Conservation (phyloP, 1,140 invertebrate genomes). For the Zaprionus camerounensis region DNA sequence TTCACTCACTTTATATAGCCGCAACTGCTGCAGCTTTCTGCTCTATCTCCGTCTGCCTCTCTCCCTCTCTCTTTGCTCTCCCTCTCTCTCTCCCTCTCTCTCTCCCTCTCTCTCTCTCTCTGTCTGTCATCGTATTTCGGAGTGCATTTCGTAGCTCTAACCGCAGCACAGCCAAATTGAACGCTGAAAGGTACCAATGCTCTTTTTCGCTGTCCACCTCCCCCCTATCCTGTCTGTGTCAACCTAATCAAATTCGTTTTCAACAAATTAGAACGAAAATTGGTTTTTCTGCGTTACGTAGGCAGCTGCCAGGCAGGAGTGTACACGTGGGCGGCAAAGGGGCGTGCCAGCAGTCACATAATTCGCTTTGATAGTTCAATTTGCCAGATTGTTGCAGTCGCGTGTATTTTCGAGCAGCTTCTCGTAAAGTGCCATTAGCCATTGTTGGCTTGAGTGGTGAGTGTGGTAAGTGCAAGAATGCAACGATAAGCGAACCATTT, state of each 20-base stretch:
- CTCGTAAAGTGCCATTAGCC: slow-evolving; percentile 6
- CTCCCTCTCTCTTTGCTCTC: not conserved
- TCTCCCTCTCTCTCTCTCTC: not conserved
- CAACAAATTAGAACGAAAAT: slow-evolving; percentile 52
- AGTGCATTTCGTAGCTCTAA: slow-evolving; percentile 56
- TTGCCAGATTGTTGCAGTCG: slow-evolving; percentile 34
- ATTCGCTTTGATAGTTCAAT: slow-evolving; percentile 31
- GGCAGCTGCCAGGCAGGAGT: not conserved
- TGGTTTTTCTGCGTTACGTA: slow-evolving; percentile 38
- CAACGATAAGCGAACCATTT: not conserved
- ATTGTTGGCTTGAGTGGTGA: not conserved
- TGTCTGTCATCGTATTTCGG: slow-evolving; percentile 16
- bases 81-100: not conserved
- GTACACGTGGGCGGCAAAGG: not conserved
- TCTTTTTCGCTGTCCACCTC: slow-evolving; percentile 27
- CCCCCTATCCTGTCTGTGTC: slow-evolving; percentile 7
- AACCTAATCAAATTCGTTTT: slow-evolving; percentile 52
- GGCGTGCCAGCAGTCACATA: slow-evolving; percentile 12
- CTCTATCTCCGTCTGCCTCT: not conserved
- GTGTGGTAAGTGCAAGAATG: not conserved
- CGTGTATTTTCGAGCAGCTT: slow-evolving; percentile 22
- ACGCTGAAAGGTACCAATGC: slow-evolving; percentile 53
- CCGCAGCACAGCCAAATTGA: slow-evolving; percentile 53
- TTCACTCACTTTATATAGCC: slow-evolving; percentile 33
- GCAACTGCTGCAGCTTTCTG: not conserved